Conservation (phyloP, 1,140 invertebrate genomes). For the Lepidurus arcticus region DNA sequence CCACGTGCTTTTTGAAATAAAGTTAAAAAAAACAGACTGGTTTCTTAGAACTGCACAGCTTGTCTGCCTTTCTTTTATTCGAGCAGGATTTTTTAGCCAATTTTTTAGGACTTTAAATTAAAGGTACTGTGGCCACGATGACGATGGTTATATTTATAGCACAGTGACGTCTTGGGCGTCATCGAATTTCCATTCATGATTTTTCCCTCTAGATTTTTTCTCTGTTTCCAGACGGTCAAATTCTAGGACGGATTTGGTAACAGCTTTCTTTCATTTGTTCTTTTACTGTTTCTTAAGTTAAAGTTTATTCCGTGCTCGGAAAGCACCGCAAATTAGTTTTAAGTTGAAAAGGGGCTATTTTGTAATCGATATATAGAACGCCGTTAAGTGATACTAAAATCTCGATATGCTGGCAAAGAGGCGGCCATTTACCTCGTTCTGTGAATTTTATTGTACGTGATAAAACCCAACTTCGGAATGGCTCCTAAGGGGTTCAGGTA, state of each 20-base stretch:
- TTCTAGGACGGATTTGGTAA: too few species aligned
- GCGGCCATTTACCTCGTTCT: not conserved
- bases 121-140: too few species aligned
- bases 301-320: not conserved
- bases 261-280: too few species aligned
- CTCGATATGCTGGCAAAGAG: not conserved
- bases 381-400: not conserved
- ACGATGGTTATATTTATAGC: too few species aligned
- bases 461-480: not conserved
- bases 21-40: not conserved
- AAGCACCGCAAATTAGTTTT: not conserved
- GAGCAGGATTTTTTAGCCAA: too few species aligned
- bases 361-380: not conserved
- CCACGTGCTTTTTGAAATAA: not conserved
- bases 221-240: too few species aligned
- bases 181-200: too few species aligned
- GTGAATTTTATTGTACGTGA: conserved; percentile 3
- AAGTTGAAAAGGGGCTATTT: not conserved
- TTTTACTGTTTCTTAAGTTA: not conserved
- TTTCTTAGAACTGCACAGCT: not conserved
- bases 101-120: too few species aligned
- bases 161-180: too few species aligned
- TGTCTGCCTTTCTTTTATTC: not conserved
- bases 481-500: not conserved
- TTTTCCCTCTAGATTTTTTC: too few species aligned